A percentile compares a stretch with the other conserved stretches of the same genome.
These are phyloP conservation scores for Ivindomyrus marchei DNA, from an alignment of 2,113 vertebrate genomes.

Conservation along the genomic window DNA sequence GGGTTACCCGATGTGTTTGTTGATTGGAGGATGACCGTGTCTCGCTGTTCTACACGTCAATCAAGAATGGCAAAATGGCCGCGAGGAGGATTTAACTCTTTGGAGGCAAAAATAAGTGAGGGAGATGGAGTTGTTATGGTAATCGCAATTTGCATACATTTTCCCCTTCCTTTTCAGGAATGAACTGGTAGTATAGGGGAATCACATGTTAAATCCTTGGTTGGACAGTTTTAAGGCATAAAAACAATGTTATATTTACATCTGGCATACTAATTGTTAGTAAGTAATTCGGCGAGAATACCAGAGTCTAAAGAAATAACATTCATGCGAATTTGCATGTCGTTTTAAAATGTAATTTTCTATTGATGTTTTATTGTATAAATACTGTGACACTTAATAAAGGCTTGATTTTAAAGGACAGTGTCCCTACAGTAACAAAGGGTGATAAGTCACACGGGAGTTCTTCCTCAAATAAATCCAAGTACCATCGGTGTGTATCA, in stretches of 20 bases:
- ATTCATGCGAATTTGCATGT: not conserved
- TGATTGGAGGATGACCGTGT: slow-evolving; percentile 51
- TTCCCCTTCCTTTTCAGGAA: slow-evolving; percentile 31
- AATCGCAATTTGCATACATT: slow-evolving; percentile 41
- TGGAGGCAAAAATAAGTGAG: slow-evolving; percentile 35
- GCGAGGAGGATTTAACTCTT: slow-evolving; percentile 55
- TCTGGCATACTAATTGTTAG: not conserved
- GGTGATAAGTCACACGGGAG: not conserved
- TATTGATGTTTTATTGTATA: not conserved
- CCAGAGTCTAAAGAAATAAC: not conserved
- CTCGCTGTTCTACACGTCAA: slow-evolving; percentile 51
- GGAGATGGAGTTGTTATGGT: slow-evolving; percentile 40
- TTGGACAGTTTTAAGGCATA: not conserved
- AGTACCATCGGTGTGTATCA: not conserved
- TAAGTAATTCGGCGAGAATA: not conserved
- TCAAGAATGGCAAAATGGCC: slow-evolving; percentile 47
- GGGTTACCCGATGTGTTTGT: slow-evolving; percentile 42
- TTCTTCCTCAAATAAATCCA: not conserved
- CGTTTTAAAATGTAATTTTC: not conserved
- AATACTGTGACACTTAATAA: not conserved
- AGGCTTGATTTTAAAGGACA: not conserved
- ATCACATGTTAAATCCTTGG: not conserved
- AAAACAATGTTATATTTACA: not conserved
- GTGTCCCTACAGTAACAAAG: not conserved
- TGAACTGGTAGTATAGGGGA: not conserved